These are phyloP conservation scores for Aphelenchoides besseyi DNA, from an alignment of 1,140 invertebrate genomes.

Conservation along the genomic window DNA sequence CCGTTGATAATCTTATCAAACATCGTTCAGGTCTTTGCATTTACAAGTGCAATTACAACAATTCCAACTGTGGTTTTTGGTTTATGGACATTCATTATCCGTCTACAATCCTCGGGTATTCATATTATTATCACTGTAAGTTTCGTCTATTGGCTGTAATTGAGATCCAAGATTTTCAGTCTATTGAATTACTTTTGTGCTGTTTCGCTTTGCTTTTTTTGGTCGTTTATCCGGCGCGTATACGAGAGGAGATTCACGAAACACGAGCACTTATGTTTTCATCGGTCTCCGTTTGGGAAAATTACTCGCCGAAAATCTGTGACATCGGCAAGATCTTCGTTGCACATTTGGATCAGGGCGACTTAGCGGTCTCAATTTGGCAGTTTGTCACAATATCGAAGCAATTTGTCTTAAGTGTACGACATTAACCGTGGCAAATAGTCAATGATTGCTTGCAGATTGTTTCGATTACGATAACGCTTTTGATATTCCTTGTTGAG, in stretches of 20 bases:
- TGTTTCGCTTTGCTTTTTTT: background rate
- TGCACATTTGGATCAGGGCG: background rate
- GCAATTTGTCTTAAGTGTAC: constrained; percentile 9
- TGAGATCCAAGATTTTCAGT: background rate
- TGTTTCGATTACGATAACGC: constrained; percentile 2
- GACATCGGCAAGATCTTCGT: background rate
- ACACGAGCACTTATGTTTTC: background rate
- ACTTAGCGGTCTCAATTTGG: constrained; percentile 5
- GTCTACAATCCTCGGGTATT: background rate
- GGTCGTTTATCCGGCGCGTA: background rate
- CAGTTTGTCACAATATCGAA: background rate
- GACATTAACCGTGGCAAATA: no score
- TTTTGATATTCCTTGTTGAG: background rate
- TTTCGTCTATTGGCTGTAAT: background rate
- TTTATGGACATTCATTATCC: constrained; percentile 10
- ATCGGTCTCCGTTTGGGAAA: background rate
- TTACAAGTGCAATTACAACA: background rate
- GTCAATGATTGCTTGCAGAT: no score
- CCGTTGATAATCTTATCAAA: background rate
- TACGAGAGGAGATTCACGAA: background rate
- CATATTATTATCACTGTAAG: background rate
- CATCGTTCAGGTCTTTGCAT: constrained; percentile 1
- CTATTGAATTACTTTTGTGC: constrained; percentile 8
- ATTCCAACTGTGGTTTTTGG: background rate
- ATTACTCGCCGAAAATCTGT: background rate